These are phyloP conservation scores for Dinomys branickii DNA, from an alignment of 2,113 vertebrate genomes.

Conservation along the genomic window DNA sequence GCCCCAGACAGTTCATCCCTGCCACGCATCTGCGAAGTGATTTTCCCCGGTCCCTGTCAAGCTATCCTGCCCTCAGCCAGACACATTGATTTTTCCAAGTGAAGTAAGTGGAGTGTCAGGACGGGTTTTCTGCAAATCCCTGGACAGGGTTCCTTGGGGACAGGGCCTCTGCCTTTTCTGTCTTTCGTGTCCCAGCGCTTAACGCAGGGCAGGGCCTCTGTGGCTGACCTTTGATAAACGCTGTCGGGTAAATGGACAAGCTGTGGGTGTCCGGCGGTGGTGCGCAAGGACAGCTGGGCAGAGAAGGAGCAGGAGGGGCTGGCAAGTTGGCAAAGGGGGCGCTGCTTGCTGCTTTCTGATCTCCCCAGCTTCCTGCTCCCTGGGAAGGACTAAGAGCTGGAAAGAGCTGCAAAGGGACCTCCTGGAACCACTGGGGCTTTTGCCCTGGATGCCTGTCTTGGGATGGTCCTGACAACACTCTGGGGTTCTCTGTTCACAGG, in stretches of 20 bases:
- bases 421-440: background rate
- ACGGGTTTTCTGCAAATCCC: fast-evolving
- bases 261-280: fast-evolving
- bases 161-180: fast-evolving
- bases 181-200: background rate
- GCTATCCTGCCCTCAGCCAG: fast-evolving
- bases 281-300: background rate
- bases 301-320: background rate
- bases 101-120: fast-evolving
- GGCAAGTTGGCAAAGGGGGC: too few species aligned
- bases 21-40: background rate
- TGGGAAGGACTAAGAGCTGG: background rate
- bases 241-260: background rate
- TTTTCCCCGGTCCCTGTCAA: background rate
- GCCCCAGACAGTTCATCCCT: background rate
- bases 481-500: fast-evolving
- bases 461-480: background rate
- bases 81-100: background rate
- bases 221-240: fast-evolving
- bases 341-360: background rate
- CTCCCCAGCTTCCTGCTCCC: background rate
- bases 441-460: fast-evolving
- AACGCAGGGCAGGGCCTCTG: fast-evolving
- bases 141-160: fast-evolving
- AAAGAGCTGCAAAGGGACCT: background rate